Base-by-base conservation (phyloP, 2,113 vertebrate genomes). In the Alectura lathami region DNA sequence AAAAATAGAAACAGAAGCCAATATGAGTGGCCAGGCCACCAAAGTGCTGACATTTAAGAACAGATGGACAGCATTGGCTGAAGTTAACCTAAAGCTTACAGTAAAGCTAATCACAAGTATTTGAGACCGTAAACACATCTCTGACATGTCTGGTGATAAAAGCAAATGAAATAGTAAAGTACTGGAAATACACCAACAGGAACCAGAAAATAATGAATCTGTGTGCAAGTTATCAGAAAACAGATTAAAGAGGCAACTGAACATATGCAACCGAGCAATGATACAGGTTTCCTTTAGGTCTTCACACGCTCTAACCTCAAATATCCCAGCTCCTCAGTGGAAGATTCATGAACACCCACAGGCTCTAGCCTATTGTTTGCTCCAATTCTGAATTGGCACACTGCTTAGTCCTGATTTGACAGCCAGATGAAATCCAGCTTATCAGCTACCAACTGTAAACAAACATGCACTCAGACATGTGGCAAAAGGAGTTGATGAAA, bases 401-500 rank as follows among this genome's bases (percentile, higher is more conserved):
- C 26, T 18, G 6, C 14, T 54, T 78, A 82, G 34, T 42, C 40
- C 24, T 69, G 16, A 62, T 45, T 51, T 50, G 30, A 67, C 1
- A 73, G 30, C 10, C 32, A n/a, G 17, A 47, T 15, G 63, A 64
- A 87, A 42, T 11, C 6, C 42, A 67, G 2, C 0, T 23, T 36
- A 69, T 43, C 32, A 51, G 23, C 22, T 73, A 27, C 29, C 5
- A 30, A 3, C 13, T 36, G 8, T 4, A 43, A 80, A 11, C 21
- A 77, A 77, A 70, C 1, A 5, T 5, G 8, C 8, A 12, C 21
- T 51, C 47, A 11, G 13, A 72, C 13, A 34, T 0, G 0, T 6
- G 21, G 8, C 50, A 66, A 69, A 80, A 80, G 48, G 15, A 59
- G 26, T 7, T 2, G 9, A 57, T 40, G 32, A 45, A 93, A 74